phyloP scores from a whole-genome alignment of 2,888 invertebrate species.

The Polia nebulosa region DNA sequence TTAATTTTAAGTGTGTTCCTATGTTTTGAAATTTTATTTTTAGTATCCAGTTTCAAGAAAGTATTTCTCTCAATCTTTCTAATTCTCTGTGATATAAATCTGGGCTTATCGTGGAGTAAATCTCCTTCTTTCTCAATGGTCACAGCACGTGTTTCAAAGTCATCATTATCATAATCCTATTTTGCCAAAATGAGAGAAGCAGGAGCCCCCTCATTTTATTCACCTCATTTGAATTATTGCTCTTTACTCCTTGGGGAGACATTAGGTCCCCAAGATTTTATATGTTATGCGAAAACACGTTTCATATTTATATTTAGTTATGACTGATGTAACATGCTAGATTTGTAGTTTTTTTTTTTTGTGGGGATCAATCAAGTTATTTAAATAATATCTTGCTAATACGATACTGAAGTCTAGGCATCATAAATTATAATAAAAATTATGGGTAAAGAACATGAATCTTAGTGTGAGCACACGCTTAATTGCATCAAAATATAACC shows the following conservation, averaged over 20 bases:
- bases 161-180: constrained; percentile 81
- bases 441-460: background rate
- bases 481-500: background rate
- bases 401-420: background rate
- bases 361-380: background rate
- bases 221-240: constrained; percentile 79
- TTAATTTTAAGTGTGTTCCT: constrained; percentile 44
- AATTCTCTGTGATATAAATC: constrained; percentile 67
- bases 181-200: constrained; percentile 77
- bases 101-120: constrained; percentile 64
- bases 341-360: background rate
- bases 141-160: constrained; percentile 73
- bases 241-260: constrained; percentile 71
- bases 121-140: constrained; percentile 63
- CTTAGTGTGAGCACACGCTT: background rate
- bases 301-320: constrained; percentile 33
- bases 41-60: constrained; percentile 26
- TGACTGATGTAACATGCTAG: background rate
- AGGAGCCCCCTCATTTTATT: constrained; percentile 73
- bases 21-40: constrained; percentile 62
- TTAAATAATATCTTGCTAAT: background rate
- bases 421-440: constrained; percentile 1
- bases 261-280: constrained; percentile 64
- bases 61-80: constrained; percentile 38
- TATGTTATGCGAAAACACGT: constrained; percentile 30